These are phyloP conservation scores for Itoplectis maculator DNA, from an alignment of 2,888 invertebrate species.

Conservation along the genomic window DNA sequence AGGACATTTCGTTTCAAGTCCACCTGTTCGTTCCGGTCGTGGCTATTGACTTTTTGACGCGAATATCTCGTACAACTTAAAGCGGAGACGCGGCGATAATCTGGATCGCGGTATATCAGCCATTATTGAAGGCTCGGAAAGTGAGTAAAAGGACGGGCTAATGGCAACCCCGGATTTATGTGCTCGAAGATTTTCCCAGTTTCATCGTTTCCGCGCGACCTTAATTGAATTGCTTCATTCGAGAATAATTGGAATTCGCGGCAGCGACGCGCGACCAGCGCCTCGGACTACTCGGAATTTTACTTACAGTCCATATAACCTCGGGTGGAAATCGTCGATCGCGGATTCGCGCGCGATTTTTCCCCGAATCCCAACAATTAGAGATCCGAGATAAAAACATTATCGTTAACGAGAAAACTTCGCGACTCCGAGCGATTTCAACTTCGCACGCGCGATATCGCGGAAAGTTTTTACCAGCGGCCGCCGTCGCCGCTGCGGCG, in stretches of 20 bases:
- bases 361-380: slow-evolving; percentile 46
- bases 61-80: not conserved
- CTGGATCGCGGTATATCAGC: slow-evolving; percentile 1
- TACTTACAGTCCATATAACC: slow-evolving; percentile 13
- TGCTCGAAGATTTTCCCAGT: slow-evolving; percentile 46
- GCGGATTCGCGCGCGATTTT: slow-evolving; percentile 48
- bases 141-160: slow-evolving; percentile 32
- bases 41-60: not conserved
- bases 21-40: not conserved
- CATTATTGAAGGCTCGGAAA: slow-evolving; percentile 10
- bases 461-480: slow-evolving; percentile 33
- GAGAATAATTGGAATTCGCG: slow-evolving; percentile 29
- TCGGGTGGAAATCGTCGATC: slow-evolving; percentile 29
- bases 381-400: slow-evolving; percentile 61
- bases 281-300: slow-evolving; percentile 22
- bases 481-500: not conserved
- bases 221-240: slow-evolving; percentile 56
- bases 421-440: not conserved
- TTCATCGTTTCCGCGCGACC: slow-evolving; percentile 16
- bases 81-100: not conserved
- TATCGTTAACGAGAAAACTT: slow-evolving; percentile 55
- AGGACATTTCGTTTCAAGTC: not conserved
- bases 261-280: not conserved
- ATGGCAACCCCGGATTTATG: slow-evolving; percentile 46
- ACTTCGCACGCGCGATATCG: slow-evolving; percentile 34